phyloP scores from a whole-genome alignment of 2,113 vertebrate species.

The Pongo abelii region DNA sequence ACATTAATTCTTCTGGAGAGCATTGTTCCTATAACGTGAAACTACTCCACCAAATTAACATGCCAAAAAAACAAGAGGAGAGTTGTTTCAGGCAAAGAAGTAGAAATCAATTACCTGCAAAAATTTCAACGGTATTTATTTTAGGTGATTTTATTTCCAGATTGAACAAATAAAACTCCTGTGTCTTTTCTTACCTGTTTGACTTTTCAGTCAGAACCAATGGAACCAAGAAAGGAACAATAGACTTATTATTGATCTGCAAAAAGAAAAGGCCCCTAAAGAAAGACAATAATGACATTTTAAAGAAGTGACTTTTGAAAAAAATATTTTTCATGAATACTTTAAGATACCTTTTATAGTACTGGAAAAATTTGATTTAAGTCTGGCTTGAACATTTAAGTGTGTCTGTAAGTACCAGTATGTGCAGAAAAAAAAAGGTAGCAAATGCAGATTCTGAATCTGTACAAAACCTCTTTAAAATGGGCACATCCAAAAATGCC shows the following conservation, averaged over 20 bases:
- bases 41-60: neutral
- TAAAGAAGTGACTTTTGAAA: conserved; percentile 9
- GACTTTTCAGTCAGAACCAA: neutral
- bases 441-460: neutral
- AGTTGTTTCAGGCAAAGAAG: conserved; percentile 32
- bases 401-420: neutral
- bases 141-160: conserved; percentile 20
- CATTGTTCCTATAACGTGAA: neutral
- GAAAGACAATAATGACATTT: conserved; percentile 3
- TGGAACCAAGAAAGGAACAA: neutral
- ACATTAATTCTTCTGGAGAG: neutral
- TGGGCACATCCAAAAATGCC: neutral
- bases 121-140: neutral
- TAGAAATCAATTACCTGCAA: conserved; percentile 26
- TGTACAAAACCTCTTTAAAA: neutral
- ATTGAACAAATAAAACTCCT: conserved; percentile 18
- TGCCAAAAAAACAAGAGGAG: neutral
- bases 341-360: neutral
- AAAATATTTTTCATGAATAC: neutral
- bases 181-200: neutral
- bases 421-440: neutral
- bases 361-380: neutral
- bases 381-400: neutral
- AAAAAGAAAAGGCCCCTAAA: neutral
- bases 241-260: neutral